Base-by-base conservation (phyloP, 2,888 invertebrate species). In the Cancer borealis region DNA sequence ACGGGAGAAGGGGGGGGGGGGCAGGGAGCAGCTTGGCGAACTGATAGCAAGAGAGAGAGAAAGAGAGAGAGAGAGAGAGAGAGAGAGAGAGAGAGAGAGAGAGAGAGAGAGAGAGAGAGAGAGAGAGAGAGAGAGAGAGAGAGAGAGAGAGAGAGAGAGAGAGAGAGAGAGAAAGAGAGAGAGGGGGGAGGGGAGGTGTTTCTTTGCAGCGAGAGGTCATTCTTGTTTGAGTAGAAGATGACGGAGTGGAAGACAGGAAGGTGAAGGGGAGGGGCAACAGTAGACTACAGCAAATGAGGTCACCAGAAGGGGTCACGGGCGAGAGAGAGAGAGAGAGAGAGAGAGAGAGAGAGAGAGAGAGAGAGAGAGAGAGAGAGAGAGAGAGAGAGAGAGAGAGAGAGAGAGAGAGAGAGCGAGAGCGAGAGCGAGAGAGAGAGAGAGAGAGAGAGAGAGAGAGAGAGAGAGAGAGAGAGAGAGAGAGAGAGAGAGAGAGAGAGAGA, bases 51-150 rank as follows among this genome's bases (percentile, higher is more conserved):
- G 54, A 88, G 88, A 88, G 87, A 92, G 92, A 92, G 46, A 88
- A 60, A 79, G 87, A 91, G 45, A 91, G 60, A 87, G 46, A 92
- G 87, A 88, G 88, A 60, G 84, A 54, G 91, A 49, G 88, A 88
- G 46, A 45, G 92, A 47, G 89, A 30, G 91, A 54, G 60, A 47
- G 91, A 30, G 30, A 54, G 30, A 47, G 45, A 73, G 49, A 89
- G 49, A 47, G 45, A 17, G 47, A 91, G 39, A 46, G 91, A 66
- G 45, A 45, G 91, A 17, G 66, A 73, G 91, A 54, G 45, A 47
- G 54, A 66, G 49, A 91, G n/a, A 39, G 66, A 39, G 91, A 49
- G 54, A 90, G 90, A 46, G 90, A 49, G 46, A 90, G 26, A 21
- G 30, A 39, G 30, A 46, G 45, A 66, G 21, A 54, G 91, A 21